phyloP scores from a whole-genome alignment of 2,113 vertebrate species.

The Oceanodroma tethys region DNA sequence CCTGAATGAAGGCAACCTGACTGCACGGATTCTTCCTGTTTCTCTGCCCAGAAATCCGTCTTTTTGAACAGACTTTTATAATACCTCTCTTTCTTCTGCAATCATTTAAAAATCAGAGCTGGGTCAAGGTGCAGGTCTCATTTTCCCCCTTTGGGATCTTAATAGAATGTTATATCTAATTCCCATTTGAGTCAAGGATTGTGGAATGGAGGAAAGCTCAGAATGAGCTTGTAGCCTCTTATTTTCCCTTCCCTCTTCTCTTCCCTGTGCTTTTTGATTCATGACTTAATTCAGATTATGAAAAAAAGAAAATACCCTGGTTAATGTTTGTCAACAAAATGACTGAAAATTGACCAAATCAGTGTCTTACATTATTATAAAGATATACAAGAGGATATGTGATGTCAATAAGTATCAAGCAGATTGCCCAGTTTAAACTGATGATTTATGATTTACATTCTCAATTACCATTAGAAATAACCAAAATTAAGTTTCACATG shows the following conservation, averaged over 20 bases:
- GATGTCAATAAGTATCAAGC: background rate
- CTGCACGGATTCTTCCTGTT: accelerated
- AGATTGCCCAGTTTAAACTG: background rate
- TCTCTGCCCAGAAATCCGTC: background rate
- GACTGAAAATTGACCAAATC: background rate
- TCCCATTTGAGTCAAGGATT: background rate
- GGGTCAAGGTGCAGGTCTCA: background rate
- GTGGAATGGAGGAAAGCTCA: background rate
- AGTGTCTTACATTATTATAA: background rate
- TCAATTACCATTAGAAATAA: background rate
- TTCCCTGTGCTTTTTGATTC: background rate
- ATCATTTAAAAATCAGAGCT: background rate
- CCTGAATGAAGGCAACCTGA: background rate
- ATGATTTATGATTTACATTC: background rate
- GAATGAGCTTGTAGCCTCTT: background rate
- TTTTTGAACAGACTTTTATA: background rate
- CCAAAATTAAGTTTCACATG: background rate
- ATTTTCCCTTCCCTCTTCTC: background rate
- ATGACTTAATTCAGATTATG: background rate
- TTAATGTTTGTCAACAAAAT: background rate
- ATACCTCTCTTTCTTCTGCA: background rate
- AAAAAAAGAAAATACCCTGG: background rate
- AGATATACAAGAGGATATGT: background rate
- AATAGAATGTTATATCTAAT: background rate
- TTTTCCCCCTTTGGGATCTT: background rate